Evolutionary conservation across 2,888 invertebrate genomes (phyloP).

Genomic region (Nematopogon swammerdamellus): DNA sequence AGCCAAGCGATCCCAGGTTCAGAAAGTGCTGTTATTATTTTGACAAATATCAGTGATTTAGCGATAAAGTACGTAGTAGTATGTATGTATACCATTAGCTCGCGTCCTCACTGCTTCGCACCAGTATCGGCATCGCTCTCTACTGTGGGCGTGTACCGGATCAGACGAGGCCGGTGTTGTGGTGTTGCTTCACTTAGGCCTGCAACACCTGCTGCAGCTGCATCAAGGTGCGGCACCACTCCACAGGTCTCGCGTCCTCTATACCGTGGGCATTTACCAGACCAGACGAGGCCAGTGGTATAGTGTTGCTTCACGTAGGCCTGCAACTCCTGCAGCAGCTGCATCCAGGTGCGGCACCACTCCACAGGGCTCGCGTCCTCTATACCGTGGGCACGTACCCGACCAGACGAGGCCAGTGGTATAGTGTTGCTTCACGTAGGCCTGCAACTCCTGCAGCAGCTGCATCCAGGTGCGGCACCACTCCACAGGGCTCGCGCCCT

Average conservation of each 20-base stretch:
- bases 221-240: slow-evolving; percentile 85
- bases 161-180: slow-evolving; percentile 79
- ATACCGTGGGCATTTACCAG: no score
- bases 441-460: slow-evolving; percentile 80
- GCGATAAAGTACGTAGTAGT: no score
- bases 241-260: no score
- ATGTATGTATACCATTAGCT: no score
- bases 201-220: slow-evolving; percentile 67
- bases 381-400: no score
- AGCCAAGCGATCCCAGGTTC: no score
- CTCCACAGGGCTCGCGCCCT: slow-evolving; percentile 89
- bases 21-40: no score
- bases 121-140: no score
- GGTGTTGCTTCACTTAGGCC: slow-evolving; percentile 80
- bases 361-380: no score
- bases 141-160: no score
- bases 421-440: slow-evolving; percentile 90
- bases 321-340: slow-evolving; percentile 65
- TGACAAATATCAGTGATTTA: no score
- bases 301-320: slow-evolving; percentile 82
- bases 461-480: slow-evolving; percentile 95
- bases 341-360: slow-evolving; percentile 83
- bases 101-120: no score
- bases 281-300: slow-evolving; percentile 85
- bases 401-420: slow-evolving; percentile 97